Percentiles rank a stretch among this genome's conserved stretches.
Conservation (phyloP, 2,797 vertebrate species). For the Oreonectes daqikongensis region DNA sequence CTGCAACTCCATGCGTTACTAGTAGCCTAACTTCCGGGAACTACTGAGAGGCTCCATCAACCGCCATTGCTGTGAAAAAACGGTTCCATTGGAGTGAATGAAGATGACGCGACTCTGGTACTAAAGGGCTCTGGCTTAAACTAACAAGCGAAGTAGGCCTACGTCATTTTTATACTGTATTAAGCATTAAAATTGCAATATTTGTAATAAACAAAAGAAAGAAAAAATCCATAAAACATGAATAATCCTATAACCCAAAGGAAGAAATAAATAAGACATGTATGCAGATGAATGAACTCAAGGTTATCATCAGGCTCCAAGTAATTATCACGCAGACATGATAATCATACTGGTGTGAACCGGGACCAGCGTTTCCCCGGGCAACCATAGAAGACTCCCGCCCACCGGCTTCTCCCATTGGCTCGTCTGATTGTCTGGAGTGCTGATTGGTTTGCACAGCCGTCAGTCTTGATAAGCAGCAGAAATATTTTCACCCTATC, state of each 20-base stretch:
- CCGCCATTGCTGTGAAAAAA: no score
- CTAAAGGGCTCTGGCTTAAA: no score
- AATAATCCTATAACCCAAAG: background rate
- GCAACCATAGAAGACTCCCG: slow-evolving; percentile 38
- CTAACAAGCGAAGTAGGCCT: background rate
- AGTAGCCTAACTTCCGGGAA: no score
- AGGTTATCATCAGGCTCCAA: background rate
- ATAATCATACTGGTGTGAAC: slow-evolving; percentile 1
- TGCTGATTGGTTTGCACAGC: slow-evolving; percentile 41
- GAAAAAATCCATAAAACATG: background rate
- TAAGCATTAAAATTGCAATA: no score
- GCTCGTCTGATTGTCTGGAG: background rate
- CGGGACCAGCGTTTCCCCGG: slow-evolving; percentile 39
- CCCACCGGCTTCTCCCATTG: slow-evolving; percentile 36
- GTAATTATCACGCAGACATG: slow-evolving; percentile 33
- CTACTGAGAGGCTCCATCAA: no score
- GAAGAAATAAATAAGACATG: slow-evolving; percentile 2
- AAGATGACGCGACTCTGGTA: no score
- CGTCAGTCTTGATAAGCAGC: slow-evolving; percentile 15
- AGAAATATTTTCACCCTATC: slow-evolving; percentile 24
- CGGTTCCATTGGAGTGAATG: no score
- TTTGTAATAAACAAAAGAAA: background rate
- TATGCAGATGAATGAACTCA: slow-evolving; percentile 1
- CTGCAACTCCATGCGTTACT: no score
- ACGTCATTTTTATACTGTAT: no score